Base-by-base conservation (phyloP, 1,140 invertebrate genomes). In the Mycetomoellerius zeteki region DNA sequence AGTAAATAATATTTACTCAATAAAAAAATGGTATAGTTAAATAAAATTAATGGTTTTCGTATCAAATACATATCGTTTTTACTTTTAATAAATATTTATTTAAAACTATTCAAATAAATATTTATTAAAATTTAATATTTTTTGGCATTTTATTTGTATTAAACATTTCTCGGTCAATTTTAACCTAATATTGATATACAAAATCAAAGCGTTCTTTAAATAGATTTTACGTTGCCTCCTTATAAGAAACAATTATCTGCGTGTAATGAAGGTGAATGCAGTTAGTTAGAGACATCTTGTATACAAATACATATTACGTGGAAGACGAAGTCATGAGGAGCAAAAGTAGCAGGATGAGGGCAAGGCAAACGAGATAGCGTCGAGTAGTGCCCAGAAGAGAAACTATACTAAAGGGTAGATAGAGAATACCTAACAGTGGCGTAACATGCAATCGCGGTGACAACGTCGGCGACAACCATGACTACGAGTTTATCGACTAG, bases 401-500 rank as follows among this genome's bases (percentile, higher is more conserved):
- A 75, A 84, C 69, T 60, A 43, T 62, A 54, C 27, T 30, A 37
- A 50, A 73, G 69, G 21, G 54, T 73, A 62, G 65, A 58, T 81
- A n/a, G 52, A 58, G 37, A 82, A 56, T 72, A 72, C 21, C 67
- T 19, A 19, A 19, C 12, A n/a, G 54, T 84, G 56, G 21, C 30
- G 54, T 50, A 62, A 84, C 37, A n/a, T 72, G 65, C 33, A 82
- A 72, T 71, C 50, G 64, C 24, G 67, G 43, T 14, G 58, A 82
- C 72, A 50, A 84, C 69, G 82, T n/a, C 81, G 85, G 72, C 72
- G 69, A 30, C 76, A 10, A 76, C 54, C 82, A 33, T 65, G 84
- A 84, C 73, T 62, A 86, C 56, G 73, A 75, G 24, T 69, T 47
- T n/a, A 65, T 65, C 24, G 84, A 81, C 60, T 43, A 19, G 43